Base-by-base conservation (phyloP, 2,888 invertebrate species). In the Drosophila kambysellisi region DNA sequence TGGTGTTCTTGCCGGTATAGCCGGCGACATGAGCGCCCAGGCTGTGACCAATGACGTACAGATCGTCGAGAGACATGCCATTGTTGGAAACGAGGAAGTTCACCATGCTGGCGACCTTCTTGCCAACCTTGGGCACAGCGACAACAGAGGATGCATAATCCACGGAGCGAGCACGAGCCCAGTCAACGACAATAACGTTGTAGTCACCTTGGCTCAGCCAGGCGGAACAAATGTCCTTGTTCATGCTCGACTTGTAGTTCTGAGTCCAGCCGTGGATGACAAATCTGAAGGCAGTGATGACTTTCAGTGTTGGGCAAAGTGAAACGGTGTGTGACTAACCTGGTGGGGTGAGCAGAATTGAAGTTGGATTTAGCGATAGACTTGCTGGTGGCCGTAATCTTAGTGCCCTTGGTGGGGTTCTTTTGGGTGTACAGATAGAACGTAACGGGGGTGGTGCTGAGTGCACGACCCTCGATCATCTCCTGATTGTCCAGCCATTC, bases 11-110 rank as follows among this genome's bases (percentile, higher is more conserved):
- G 5, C 95, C 95, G 17, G 95, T 94, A 54, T 94, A 94, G 1
- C 95, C 95, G 12, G 95, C 94, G 0, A 95, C 95, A 80, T 95
- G 95, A 2, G 95, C 95, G 0, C 95, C 95, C 62, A 95, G 92
- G 64, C 95, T 95, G 79, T 95, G 95, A 0, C 95, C 95, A 62
- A 95, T 94, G 4, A 93, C 64, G 93, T 94, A 91, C 93, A 95
- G 76, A 92, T 91, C 3, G 93, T 94, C 9, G 93, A 94, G 52
- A 91, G 91, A 33, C 93, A 94, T 15, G 93, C 94, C 62, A 93
- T 94, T 85, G 92, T 93, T 7, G 91, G 93, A 2, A 92, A 94
- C 80, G 93, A 95, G 89, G 70, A 83, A 92, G 61, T 93, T 86
- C 58, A 92, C 67, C 76, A 93, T 76, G 4, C 20, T 57, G 11